These are phyloP conservation scores for Cosmia trapezina DNA, from an alignment of 2,888 invertebrate genomes.

Conservation along the genomic window DNA sequence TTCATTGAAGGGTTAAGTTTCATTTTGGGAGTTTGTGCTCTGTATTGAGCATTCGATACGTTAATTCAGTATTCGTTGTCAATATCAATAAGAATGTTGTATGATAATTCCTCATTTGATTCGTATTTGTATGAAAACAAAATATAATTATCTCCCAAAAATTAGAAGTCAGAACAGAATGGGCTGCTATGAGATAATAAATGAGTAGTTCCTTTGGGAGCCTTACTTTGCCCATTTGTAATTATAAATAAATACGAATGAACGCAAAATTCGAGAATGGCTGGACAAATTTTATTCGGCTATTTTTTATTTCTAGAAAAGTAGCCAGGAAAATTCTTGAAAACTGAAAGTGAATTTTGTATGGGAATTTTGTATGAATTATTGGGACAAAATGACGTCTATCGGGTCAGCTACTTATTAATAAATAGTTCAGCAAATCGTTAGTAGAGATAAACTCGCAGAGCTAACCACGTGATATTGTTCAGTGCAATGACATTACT, in stretches of 20 bases:
- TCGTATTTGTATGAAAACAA: not conserved
- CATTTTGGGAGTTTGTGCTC: not conserved
- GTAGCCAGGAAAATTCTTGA: too few relatives aligned
- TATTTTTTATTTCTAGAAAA: too few relatives aligned
- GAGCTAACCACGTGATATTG: not conserved
- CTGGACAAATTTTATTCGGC: too few relatives aligned
- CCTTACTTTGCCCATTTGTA: not conserved
- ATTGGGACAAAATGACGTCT: too few relatives aligned
- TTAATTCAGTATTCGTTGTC: not conserved
- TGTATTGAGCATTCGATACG: constrained; percentile 6
- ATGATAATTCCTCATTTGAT: not conserved
- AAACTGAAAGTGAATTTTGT: too few relatives aligned
- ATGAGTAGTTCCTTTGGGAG: not conserved
- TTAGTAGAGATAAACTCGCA: not conserved
- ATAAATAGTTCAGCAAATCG: not conserved
- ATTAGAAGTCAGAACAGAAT: too few relatives aligned
- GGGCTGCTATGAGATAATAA: not conserved
- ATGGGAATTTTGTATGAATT: too few relatives aligned
- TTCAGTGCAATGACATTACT: not conserved
- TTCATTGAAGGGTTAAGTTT: constrained; percentile 25
- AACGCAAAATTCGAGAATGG: too few relatives aligned
- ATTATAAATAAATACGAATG: not conserved
- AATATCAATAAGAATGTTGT: not conserved
- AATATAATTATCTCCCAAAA: too few relatives aligned
- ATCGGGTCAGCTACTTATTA: too few relatives aligned